These are phyloP conservation scores for Aplodontia rufa DNA, from an alignment of 2,113 vertebrate species.

Conservation along the genomic window DNA sequence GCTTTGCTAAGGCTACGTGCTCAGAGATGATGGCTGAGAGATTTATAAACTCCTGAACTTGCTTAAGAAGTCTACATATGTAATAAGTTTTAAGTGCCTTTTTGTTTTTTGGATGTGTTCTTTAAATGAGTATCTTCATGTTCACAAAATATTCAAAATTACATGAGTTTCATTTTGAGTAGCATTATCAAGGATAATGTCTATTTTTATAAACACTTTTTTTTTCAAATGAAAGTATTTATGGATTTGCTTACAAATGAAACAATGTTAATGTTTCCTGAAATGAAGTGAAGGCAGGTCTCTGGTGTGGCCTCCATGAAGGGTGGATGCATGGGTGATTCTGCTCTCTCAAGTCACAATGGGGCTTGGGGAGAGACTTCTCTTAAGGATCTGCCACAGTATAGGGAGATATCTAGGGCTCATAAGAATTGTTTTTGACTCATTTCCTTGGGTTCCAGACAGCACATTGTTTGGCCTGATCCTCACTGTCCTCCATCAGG, in stretches of 20 bases:
- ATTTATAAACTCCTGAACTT: neutral
- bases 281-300: constrained; percentile 60
- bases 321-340: neutral
- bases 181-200: neutral
- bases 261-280: constrained; percentile 73
- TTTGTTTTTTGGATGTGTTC: neutral
- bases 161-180: constrained; percentile 39
- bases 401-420: neutral
- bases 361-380: neutral
- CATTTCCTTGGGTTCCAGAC: neutral
- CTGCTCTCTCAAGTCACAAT: neutral
- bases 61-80: neutral
- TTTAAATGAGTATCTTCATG: neutral
- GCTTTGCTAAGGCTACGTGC: neutral
- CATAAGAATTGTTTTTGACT: neutral
- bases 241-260: constrained; percentile 57
- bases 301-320: constrained; percentile 69
- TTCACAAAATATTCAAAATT: constrained; percentile 51
- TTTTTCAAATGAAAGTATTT: constrained; percentile 73
- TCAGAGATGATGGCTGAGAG: neutral
- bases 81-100: constrained; percentile 13
- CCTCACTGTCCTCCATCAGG: neutral
- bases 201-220: neutral
- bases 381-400: neutral
- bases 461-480: neutral